phyloP scores from a whole-genome alignment of 2,888 invertebrate genomes.

The Odiellus spinosus region DNA sequence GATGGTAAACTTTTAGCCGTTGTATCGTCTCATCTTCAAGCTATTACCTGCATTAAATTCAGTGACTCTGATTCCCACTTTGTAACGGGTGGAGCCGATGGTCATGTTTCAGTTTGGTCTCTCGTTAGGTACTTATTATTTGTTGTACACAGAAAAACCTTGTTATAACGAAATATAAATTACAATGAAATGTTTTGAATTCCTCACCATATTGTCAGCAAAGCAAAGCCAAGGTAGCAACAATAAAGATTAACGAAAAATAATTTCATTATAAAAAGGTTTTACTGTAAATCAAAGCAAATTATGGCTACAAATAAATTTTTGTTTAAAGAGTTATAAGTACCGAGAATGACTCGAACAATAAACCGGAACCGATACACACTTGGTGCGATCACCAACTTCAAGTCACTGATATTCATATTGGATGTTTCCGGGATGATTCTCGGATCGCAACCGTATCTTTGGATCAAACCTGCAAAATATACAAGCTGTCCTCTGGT shows the following conservation, averaged over 20 bases:
- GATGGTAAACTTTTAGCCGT: conserved; percentile 57
- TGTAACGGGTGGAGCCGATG: conserved; percentile 65
- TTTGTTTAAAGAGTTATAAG: neutral
- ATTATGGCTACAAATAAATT: too few species aligned
- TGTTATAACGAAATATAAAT: too few species aligned
- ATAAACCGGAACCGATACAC: conserved; percentile 40
- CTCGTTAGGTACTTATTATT: conserved; percentile 10
- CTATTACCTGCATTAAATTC: conserved; percentile 54
- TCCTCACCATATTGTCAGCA: too few species aligned
- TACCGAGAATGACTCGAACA: neutral
- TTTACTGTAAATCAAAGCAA: too few species aligned
- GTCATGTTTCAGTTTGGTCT: conserved; percentile 64
- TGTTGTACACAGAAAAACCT: too few species aligned
- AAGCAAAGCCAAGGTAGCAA: too few species aligned
- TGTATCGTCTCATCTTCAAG: conserved; percentile 59
- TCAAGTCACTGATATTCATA: conserved; percentile 57
- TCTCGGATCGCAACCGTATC: conserved; percentile 61
- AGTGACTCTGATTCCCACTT: conserved; percentile 60
- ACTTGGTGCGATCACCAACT: conserved; percentile 62
- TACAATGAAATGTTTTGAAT: too few species aligned
- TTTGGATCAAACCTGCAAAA: conserved; percentile 60
- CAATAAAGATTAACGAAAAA: too few species aligned
- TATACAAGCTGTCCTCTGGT: conserved; percentile 41
- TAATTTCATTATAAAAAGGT: too few species aligned
- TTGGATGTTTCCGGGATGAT: conserved; percentile 51